A percentile compares a stretch with the other conserved stretches of the same genome.
These are phyloP conservation scores for Glandiceps talaboti DNA, from an alignment of 53 echinoderm and acorn worm species.

Conservation along the genomic window DNA sequence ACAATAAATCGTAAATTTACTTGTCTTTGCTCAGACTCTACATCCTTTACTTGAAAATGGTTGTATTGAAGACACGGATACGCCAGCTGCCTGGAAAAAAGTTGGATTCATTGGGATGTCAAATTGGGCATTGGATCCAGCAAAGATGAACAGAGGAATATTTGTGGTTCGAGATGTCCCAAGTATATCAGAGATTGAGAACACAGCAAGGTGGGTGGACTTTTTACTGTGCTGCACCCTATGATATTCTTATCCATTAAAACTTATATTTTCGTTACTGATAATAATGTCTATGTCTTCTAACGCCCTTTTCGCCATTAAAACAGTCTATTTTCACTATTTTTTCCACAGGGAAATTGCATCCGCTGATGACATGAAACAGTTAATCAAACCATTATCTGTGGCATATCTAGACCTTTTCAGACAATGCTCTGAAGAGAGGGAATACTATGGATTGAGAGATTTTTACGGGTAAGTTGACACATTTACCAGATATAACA, in stretches of 20 bases:
- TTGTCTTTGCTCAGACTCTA: too few relatives aligned
- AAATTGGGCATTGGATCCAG: slow-evolving; percentile 21
- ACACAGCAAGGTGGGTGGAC: slow-evolving; percentile 11
- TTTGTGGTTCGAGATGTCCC: slow-evolving; percentile 14
- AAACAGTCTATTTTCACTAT: too few relatives aligned
- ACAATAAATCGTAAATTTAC: too few relatives aligned
- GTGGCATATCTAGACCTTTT: background rate
- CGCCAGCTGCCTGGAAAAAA: slow-evolving; percentile 9
- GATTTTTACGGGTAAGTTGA: background rate
- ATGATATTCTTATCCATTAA: too few relatives aligned
- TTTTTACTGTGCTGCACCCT: too few relatives aligned
- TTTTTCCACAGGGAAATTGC: too few relatives aligned
- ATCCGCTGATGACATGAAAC: background rate
- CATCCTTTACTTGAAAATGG: slow-evolving; percentile 23
- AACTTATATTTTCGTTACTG: too few relatives aligned
- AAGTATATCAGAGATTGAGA: background rate
- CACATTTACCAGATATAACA: too few relatives aligned
- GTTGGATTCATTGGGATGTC: slow-evolving; percentile 21
- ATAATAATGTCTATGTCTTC: too few relatives aligned
- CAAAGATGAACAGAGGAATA: slow-evolving; percentile 26
- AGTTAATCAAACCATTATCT: background rate
- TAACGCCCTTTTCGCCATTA: too few relatives aligned
- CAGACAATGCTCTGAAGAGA: background rate
- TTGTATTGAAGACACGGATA: slow-evolving; percentile 9
- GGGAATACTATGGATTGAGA: background rate